Evolutionary conservation across 23 tunicate species (phyloP), one percentile per base, ranked within the genome.

Genomic region (Clavelina lepadiformis): DNA sequence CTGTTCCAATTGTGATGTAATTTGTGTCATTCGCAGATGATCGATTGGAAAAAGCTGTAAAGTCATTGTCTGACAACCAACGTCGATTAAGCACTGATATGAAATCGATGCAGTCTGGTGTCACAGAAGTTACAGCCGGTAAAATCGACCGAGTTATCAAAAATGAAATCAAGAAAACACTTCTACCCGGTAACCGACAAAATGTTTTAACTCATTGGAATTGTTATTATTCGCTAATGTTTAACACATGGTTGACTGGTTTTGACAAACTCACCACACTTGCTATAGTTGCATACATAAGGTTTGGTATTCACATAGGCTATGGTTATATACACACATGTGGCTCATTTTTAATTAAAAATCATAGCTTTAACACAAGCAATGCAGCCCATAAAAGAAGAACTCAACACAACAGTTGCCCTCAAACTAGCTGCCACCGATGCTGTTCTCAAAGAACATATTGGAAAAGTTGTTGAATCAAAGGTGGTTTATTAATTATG

Each of bases 381-480:
- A 11, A 64, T 86, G 15, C 85, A 86, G 22, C 80, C 78, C 3
- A 61, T 86, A 8, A 86, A 86, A 58, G 85, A 72, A 20, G 75
- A 86, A 36, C 61, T 86, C 46, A 75, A 44, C 59, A 35, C 38
- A 18, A 35, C 83, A 23, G 74, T 86, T 32, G 79, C 77, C 28
- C 83, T 77, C 55, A 81, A 86, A 57, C 74, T 86, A 28, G 78
- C 95, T 13, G 95, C 95, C 25, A 78, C 85, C 18, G 95, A 86
- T 56, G 41, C 79, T 23, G 74, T 78, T 35, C 57, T 86, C 30
- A 86, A 72, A 38, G 95, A 86, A 58, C 72, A 51, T 35, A 65
- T 86, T n/a, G 74, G 58, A 30, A 86, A 77, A 65, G 30, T 78
- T 19, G 65, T 77, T 29, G 64, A 57, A 38, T 86, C 95, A 28